These are phyloP conservation scores for Pangasius krempfi DNA, from an alignment of 2,797 vertebrate genomes.

Conservation along the genomic window DNA sequence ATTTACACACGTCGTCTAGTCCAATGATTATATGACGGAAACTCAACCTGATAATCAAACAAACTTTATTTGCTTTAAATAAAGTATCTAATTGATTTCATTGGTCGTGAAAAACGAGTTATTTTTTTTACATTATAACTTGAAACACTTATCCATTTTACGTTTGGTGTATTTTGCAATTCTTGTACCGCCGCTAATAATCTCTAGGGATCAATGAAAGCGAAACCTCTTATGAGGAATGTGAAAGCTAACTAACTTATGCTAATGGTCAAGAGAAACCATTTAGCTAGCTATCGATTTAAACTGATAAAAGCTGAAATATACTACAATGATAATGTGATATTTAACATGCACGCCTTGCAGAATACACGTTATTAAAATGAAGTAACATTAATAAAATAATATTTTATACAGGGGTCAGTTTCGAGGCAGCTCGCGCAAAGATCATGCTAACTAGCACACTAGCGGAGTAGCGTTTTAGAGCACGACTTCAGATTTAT, in stretches of 20 bases:
- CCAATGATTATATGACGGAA: background rate
- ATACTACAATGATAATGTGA: background rate
- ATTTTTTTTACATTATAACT: background rate
- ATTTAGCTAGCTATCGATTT: background rate
- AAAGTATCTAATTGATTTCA: background rate
- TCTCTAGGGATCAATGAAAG: background rate
- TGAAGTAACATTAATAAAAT: background rate
- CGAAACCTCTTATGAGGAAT: slow-evolving; percentile 3
- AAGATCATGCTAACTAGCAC: background rate
- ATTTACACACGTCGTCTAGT: background rate
- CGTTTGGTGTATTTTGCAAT: background rate
- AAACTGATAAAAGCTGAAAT: background rate
- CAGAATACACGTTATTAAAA: background rate
- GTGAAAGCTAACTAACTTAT: background rate
- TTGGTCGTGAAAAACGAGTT: background rate
- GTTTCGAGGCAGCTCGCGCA: background rate
- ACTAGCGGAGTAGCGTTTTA: background rate
- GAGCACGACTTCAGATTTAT: background rate
- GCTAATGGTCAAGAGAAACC: background rate
- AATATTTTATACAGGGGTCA: background rate
- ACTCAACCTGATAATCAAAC: too few relatives aligned
- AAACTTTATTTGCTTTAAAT: background rate
- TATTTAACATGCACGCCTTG: background rate
- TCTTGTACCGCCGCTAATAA: background rate
- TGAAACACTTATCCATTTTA: background rate